phyloP scores from a whole-genome alignment of 1,140 invertebrate genomes.

The Spodoptera litura region DNA sequence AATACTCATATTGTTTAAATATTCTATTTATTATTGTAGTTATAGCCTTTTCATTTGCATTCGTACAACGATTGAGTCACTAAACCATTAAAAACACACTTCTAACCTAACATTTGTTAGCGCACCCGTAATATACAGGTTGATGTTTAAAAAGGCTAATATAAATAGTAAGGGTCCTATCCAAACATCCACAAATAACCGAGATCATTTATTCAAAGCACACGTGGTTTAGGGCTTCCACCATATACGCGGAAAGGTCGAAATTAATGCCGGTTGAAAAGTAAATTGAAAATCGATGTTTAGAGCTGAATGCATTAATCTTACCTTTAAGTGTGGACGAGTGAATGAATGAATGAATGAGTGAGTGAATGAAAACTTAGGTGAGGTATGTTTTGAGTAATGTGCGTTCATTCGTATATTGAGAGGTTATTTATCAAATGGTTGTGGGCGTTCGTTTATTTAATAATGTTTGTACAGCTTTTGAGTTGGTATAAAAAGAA shows the following conservation, averaged over 20 bases:
- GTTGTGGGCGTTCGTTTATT: not conserved
- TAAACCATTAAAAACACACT: no score
- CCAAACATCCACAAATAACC: slow-evolving; percentile 9
- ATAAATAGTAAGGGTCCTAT: not conserved
- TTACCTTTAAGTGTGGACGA: slow-evolving; percentile 23
- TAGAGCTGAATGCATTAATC: slow-evolving; percentile 21
- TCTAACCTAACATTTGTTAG: not conserved
- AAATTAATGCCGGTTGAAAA: slow-evolving; percentile 25
- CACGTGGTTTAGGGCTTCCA: not conserved
- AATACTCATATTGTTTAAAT: no score
- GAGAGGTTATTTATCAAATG: slow-evolving; percentile 1
- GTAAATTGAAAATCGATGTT: slow-evolving; percentile 29
- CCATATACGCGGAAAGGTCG: not conserved
- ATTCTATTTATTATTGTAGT: no score
- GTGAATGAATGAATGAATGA: slow-evolving; percentile 2
- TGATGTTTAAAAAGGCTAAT: slow-evolving; percentile 5
- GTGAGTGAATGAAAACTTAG: not conserved
- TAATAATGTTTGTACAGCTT: not conserved
- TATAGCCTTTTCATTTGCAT: no score
- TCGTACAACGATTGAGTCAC: no score
- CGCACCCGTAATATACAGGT: not conserved
- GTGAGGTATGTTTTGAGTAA: slow-evolving; percentile 24
- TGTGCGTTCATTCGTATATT: slow-evolving; percentile 1
- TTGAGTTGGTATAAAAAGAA: no score
- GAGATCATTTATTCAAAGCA: slow-evolving; percentile 24